phyloP scores from a whole-genome alignment of 2,797 vertebrate genomes.

The Falco peregrinus region DNA sequence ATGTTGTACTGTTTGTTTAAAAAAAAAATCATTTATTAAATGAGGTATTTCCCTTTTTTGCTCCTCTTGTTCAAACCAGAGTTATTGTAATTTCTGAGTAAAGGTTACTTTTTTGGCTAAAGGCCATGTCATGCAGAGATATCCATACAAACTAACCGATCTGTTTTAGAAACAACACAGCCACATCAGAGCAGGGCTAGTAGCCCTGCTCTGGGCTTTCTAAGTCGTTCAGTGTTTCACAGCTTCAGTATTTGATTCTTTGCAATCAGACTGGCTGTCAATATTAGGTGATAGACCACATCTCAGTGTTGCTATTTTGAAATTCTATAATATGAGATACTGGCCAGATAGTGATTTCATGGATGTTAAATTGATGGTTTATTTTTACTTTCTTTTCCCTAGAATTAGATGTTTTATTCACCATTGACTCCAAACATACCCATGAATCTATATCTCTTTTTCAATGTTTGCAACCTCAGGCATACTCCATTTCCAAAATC shows the following conservation, averaged over 20 bases:
- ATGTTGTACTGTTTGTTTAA: background rate
- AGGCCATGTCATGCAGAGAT: background rate
- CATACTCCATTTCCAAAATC: background rate
- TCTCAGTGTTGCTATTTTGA: background rate
- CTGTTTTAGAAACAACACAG: background rate
- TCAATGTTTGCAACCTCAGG: background rate
- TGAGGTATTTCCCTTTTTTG: background rate
- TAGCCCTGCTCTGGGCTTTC: background rate
- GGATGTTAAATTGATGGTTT: background rate
- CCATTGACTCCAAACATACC: background rate
- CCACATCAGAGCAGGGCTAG: background rate
- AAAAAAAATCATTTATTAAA: background rate
- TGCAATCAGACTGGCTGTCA: background rate
- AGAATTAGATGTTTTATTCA: background rate
- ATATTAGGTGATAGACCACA: background rate
- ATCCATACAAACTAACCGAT: background rate
- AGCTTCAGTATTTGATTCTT: background rate
- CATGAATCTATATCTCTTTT: background rate
- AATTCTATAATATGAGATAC: background rate
- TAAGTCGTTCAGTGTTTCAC: background rate
- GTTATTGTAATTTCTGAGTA: background rate
- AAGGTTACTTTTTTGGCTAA: background rate
- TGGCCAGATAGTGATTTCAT: background rate
- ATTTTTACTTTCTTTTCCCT: background rate
- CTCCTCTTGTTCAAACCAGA: background rate